These are phyloP conservation scores for Parazoanthus darwini DNA, from an alignment of 92 coral and sea anemone species.

Conservation along the genomic window DNA sequence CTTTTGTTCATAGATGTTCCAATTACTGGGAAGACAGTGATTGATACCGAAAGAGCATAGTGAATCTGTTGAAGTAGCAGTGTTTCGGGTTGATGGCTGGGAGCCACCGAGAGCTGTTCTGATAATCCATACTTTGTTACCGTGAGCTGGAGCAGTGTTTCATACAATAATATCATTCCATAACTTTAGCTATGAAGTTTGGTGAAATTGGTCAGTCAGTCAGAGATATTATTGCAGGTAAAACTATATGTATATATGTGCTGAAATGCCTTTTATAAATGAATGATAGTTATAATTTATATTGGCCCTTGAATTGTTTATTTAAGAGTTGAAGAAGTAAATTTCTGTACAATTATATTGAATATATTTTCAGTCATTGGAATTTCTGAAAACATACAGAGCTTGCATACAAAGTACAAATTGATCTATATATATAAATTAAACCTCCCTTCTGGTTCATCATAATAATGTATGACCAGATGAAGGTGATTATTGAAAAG, in stretches of 20 bases:
- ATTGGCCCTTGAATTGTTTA: background rate
- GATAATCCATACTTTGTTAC: no score
- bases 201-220: constrained; percentile 12
- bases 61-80: background rate
- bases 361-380: no score
- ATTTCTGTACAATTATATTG: no score
- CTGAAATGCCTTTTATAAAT: background rate
- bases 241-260: background rate
- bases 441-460: no score
- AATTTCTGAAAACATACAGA: no score
- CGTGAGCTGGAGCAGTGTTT: background rate
- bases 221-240: constrained; percentile 19
- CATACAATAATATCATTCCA: background rate
- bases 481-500: no score
- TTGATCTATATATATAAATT: no score
- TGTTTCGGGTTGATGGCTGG: background rate
- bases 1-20: no score
- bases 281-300: background rate
- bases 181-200: constrained; percentile 16
- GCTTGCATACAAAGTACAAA: no score
- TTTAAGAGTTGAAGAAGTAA: background rate
- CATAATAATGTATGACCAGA: no score
- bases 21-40: no score
- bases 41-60: background rate
- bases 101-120: no score